These are phyloP conservation scores for Gymnothorax javanicus DNA, from an alignment of 2,797 vertebrate genomes.

Conservation along the genomic window DNA sequence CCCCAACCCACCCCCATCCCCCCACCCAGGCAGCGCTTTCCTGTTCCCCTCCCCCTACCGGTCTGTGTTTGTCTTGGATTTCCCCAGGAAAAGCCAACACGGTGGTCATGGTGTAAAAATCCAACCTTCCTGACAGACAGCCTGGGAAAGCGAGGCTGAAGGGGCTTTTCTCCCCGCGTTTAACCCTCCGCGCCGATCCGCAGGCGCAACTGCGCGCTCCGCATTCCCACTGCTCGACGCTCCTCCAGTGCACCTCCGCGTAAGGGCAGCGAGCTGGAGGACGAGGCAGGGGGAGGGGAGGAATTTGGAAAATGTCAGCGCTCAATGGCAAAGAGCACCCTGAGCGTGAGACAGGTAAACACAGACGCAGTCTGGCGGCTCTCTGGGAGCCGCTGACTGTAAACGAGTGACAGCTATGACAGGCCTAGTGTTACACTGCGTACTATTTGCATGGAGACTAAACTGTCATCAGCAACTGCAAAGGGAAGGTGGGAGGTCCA, in stretches of 20 bases:
- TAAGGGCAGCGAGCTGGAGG: conserved; percentile 19
- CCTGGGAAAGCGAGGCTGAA: conserved; percentile 71
- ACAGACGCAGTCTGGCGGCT: conserved; percentile 40
- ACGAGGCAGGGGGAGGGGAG: conserved; percentile 42
- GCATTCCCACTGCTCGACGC: conserved; percentile 36
- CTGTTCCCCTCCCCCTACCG: conserved; percentile 63
- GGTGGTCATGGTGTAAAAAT: conserved; percentile 75
- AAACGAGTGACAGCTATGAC: conserved; percentile 50
- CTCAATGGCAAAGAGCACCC: conserved; percentile 54
- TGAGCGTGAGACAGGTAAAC: conserved; percentile 53
- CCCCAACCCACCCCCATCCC: conserved; percentile 34
- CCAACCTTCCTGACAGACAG: conserved; percentile 73
- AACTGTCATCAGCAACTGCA: not conserved
- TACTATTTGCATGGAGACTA: not conserved
- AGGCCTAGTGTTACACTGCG: not conserved
- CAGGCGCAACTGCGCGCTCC: not conserved
- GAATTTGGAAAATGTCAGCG: conserved; percentile 65
- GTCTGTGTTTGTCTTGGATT: conserved; percentile 57
- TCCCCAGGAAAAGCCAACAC: conserved; percentile 66
- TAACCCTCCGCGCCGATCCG: not conserved
- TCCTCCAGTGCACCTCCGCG: conserved; percentile 34
- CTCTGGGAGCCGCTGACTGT: conserved; percentile 55
- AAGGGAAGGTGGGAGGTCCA: not conserved
- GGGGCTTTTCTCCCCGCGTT: conserved; percentile 53
- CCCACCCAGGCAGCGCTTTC: conserved; percentile 63